phyloP scores from a whole-genome alignment of 2,888 invertebrate species.

The Labia minor region DNA sequence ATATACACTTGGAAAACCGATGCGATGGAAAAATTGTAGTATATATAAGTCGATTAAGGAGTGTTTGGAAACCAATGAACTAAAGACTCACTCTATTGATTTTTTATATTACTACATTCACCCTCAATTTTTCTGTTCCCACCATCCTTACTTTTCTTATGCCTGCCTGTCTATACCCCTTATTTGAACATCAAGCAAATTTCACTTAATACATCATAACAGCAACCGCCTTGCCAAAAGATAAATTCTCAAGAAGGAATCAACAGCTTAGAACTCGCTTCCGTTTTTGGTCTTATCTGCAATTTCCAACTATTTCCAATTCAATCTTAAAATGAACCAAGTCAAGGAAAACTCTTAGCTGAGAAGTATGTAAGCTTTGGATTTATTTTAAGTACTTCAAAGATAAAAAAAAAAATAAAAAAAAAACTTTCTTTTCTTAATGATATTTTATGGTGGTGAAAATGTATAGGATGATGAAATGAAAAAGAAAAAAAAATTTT shows the following conservation, averaged over 20 bases:
- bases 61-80: neutral
- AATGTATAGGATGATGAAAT: too few relatives aligned
- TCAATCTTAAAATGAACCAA: neutral
- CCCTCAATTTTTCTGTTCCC: too few relatives aligned
- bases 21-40: neutral
- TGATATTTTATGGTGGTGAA: too few relatives aligned
- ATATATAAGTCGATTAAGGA: constrained; percentile 6
- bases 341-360: neutral
- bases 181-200: neutral
- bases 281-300: neutral
- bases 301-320: constrained; percentile 1
- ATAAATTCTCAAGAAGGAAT: neutral
- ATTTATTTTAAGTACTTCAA: too few relatives aligned
- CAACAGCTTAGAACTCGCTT: neutral
- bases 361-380: neutral
- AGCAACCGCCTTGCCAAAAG: neutral
- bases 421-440: too few relatives aligned
- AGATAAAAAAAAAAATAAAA: too few relatives aligned
- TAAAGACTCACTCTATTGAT: neutral
- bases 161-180: neutral
- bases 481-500: too few relatives aligned
- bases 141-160: neutral
- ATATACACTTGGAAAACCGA: neutral
- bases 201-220: neutral
- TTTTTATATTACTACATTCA: neutral